Percentiles rank a stretch among this genome's conserved stretches.
Evolutionary conservation across 2,113 vertebrate genomes (phyloP).

Genomic region (Chunga burmeisteri): DNA sequence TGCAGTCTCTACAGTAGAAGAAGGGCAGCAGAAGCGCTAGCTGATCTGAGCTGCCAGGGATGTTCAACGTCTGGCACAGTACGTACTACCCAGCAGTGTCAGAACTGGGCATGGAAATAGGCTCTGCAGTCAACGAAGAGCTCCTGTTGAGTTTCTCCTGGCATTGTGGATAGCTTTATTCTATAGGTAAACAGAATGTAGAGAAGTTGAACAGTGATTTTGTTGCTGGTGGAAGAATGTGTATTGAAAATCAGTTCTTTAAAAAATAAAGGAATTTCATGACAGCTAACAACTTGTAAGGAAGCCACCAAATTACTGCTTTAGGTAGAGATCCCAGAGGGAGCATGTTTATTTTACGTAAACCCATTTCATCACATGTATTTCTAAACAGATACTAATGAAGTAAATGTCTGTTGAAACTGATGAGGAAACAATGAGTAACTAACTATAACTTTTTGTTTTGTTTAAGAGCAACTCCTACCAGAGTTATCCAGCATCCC

Average conservation of each 20-base stretch:
- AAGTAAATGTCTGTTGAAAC: background rate
- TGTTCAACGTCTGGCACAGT: background rate
- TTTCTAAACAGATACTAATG: background rate
- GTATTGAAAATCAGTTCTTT: background rate
- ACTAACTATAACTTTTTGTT: background rate
- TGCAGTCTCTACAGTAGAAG: too few relatives aligned
- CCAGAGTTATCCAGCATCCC: constrained; percentile 79
- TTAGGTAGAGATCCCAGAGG: background rate
- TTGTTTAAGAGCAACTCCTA: constrained; percentile 84
- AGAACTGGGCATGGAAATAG: background rate
- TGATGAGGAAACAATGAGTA: background rate
- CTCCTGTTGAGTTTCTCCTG: background rate
- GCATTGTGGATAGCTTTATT: background rate
- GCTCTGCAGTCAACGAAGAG: background rate
- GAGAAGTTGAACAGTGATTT: background rate
- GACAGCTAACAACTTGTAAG: background rate
- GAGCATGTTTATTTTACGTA: background rate
- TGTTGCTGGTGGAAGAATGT: background rate
- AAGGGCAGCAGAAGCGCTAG: background rate
- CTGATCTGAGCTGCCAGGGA: background rate
- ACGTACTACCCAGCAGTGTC: background rate
- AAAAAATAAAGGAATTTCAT: background rate
- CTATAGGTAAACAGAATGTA: background rate
- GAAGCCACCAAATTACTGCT: background rate
- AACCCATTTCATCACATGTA: background rate